phyloP scores from a whole-genome alignment of 2,113 vertebrate species.

The Otolemur garnettii region DNA sequence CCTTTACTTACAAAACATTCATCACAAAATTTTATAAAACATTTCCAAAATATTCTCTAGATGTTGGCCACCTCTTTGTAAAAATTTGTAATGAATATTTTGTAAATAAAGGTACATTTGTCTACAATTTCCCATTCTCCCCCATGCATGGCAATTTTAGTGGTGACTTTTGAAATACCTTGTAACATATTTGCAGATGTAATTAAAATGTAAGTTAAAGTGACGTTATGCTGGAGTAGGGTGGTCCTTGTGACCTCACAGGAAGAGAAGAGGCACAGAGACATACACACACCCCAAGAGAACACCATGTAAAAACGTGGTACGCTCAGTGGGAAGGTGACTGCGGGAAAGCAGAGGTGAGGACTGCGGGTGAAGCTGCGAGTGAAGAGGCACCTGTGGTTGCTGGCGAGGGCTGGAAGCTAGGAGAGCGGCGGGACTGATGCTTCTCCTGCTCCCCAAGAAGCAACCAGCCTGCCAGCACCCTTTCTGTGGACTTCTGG shows the following conservation, averaged over 20 bases:
- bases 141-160: no score
- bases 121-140: no score
- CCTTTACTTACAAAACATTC: no score
- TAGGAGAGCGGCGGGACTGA: neutral
- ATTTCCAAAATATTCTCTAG: no score
- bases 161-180: no score
- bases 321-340: neutral
- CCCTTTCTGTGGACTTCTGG: neutral
- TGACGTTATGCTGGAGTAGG: neutral
- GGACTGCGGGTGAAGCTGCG: neutral
- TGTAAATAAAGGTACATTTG: no score
- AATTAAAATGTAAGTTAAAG: neutral
- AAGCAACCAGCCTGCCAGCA: neutral
- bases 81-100: no score
- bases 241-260: neutral
- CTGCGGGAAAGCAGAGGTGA: rapidly evolving
- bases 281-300: neutral
- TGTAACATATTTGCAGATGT: neutral
- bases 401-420: neutral
- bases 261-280: neutral
- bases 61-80: no score
- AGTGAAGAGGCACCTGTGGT: neutral
- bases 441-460: neutral
- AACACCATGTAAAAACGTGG: rapidly evolving
- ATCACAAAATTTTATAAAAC: no score